These are phyloP conservation scores for Leucoraja erinaceus DNA, from an alignment of 2,113 vertebrate genomes.

Conservation along the genomic window DNA sequence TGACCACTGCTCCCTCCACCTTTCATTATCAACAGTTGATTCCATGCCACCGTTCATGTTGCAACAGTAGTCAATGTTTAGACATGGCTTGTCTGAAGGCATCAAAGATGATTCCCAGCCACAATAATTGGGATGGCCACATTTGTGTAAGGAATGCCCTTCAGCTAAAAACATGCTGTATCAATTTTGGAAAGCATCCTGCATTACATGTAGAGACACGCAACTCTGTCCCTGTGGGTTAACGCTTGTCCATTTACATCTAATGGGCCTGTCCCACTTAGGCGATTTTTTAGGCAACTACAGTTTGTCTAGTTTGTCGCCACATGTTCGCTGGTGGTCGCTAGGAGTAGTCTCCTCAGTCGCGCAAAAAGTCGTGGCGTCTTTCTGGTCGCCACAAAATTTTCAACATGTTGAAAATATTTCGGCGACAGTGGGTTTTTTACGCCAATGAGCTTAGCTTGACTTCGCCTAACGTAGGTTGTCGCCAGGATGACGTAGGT, in stretches of 20 bases:
- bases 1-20: neutral
- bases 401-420: too few relatives aligned
- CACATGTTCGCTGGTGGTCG: too few relatives aligned
- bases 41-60: neutral
- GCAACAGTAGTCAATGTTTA: neutral
- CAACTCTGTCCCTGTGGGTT: neutral
- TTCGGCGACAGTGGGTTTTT: too few relatives aligned
- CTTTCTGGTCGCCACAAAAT: too few relatives aligned
- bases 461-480: too few relatives aligned
- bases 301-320: too few relatives aligned
- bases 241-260: neutral
- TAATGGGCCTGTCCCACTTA: neutral
- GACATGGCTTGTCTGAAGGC: neutral
- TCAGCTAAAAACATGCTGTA: neutral
- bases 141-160: neutral
- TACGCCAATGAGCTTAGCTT: too few relatives aligned
- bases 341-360: too few relatives aligned
- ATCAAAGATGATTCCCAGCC: neutral
- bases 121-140: neutral
- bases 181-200: neutral
- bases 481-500: too few relatives aligned
- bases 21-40: neutral
- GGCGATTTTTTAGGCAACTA: too few relatives aligned
- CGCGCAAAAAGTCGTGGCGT: too few relatives aligned
- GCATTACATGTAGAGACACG: neutral